Evolutionary conservation across 2,797 vertebrate species (phyloP).

Genomic region (Enteromius argenteus): DNA sequence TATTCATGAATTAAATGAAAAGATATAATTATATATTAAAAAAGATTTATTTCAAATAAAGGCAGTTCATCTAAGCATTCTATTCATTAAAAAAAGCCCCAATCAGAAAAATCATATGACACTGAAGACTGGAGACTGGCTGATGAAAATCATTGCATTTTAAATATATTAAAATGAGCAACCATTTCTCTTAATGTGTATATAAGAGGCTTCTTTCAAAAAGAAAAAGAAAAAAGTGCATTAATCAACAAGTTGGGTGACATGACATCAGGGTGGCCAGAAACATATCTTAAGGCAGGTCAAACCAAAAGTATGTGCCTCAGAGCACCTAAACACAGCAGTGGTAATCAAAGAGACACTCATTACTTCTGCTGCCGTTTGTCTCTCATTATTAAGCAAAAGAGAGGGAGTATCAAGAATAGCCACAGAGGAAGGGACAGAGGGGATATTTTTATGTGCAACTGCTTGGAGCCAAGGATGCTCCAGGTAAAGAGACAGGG

Average conservation of each 20-base stretch:
- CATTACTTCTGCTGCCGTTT: slow-evolving; percentile 57
- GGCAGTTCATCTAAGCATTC: not conserved
- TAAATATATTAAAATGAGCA: not conserved
- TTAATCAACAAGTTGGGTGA: slow-evolving; percentile 57
- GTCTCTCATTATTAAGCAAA: slow-evolving; percentile 44
- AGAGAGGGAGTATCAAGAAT: slow-evolving; percentile 49
- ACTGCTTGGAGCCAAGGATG: slow-evolving; percentile 8
- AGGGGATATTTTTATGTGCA: slow-evolving; percentile 30
- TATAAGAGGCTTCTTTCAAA: not conserved
- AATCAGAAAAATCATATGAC: not conserved
- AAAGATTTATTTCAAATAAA: not conserved
- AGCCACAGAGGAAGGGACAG: slow-evolving; percentile 45
- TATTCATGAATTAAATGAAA: not conserved
- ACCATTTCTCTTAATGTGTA: not conserved
- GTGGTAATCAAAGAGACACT: slow-evolving; percentile 62
- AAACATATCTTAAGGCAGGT: slow-evolving; percentile 34
- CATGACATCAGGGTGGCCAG: not conserved
- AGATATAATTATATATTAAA: not conserved
- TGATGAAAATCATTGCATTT: not conserved
- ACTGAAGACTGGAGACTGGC: not conserved
- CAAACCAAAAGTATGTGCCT: slow-evolving; percentile 1
- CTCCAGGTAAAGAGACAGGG: slow-evolving; percentile 47
- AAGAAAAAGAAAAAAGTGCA: slow-evolving; percentile 14
- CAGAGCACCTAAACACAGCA: slow-evolving; percentile 37
- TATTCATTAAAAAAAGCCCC: not conserved